Evolutionary conservation across 1,140 invertebrate species (phyloP), one percentile per base, ranked within the genome.

Genomic region (Gerris buenoi): DNA sequence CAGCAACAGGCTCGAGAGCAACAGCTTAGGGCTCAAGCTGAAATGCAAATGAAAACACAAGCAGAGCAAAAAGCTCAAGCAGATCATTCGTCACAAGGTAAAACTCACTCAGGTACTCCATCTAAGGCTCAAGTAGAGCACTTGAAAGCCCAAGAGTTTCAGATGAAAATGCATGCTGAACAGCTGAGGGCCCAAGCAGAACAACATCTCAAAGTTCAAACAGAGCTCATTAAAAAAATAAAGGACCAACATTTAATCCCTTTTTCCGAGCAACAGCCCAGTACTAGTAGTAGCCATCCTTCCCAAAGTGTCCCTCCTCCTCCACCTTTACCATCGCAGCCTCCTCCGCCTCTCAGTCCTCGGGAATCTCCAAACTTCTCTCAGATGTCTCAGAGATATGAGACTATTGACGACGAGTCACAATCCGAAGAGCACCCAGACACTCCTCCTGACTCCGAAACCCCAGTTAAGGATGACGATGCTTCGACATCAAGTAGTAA

Each of bases 1-100:
- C 58, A 60, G 23, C 58, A 60, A 25, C 58, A 60, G 22, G 58
- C 58, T 60, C 58, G 58, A 25, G 15, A 60, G 22, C 58, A 60
- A 22, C 58, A 60, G 3, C 15, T 60, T 22, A 15, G 15, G 22
- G 22, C 5, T 25, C 58, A 60, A 60, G 33, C 33, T 46, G 33
- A 46, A 46, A 18, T 5, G 5, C 33, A 46, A 5, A 46, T 46
- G 18, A 46, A 46, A 46, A 18, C 33, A 10, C 33, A 46, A 46
- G 18, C 18, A 18, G 33, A 46, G 18, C 33, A 46, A n/a, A n/a
- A n/a, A n/a, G n/a, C n/a, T n/a, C n/a, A n/a, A n/a, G n/a, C n/a
- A n/a, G n/a, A n/a, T n/a, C n/a, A n/a, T n/a, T n/a, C n/a, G n/a
- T n/a, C n/a, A n/a, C n/a, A n/a, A n/a, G n/a, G n/a, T n/a, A n/a